Percentiles rank a stretch among this genome's conserved stretches.
Conservation (phyloP, 2,888 invertebrate genomes). For the Pyrrhopygopsis socrates region DNA sequence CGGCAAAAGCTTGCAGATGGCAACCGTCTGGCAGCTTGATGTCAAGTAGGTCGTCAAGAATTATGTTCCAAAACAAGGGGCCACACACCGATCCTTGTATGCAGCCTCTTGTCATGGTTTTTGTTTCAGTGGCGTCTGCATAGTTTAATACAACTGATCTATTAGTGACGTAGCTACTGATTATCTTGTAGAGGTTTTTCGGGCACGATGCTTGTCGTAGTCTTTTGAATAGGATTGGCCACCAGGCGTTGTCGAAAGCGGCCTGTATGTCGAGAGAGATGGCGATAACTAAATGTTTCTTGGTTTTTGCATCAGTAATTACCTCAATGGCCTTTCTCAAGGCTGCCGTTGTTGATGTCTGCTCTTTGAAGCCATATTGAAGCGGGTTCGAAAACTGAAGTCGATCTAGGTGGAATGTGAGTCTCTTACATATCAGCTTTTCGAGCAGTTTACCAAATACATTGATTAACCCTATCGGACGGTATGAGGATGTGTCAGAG, state of each 20-base stretch:
- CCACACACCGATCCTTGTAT: conserved; percentile 61
- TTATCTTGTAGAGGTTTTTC: conserved; percentile 18
- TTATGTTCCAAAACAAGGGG: conserved; percentile 12
- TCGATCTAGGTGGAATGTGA: too few relatives aligned
- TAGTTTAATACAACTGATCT: too few relatives aligned
- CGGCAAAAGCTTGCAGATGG: conserved; percentile 64
- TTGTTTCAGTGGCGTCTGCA: too few relatives aligned
- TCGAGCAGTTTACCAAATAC: conserved; percentile 79
- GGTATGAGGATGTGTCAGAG: conserved; percentile 38
- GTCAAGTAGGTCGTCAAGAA: conserved; percentile 19
- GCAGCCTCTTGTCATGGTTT: conserved; percentile 59
- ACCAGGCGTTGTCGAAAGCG: conserved; percentile 32
- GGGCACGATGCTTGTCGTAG: conserved; percentile 31
- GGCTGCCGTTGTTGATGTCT: too few relatives aligned
- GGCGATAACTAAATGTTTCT: too few relatives aligned
- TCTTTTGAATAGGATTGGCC: conserved; percentile 27
- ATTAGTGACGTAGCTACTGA: too few relatives aligned
- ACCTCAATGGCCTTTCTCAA: too few relatives aligned
- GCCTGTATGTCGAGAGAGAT: conserved; percentile 31
- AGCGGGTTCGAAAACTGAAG: too few relatives aligned
- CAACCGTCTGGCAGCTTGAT: not conserved
- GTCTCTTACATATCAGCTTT: conserved; percentile 40
- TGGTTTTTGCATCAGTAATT: too few relatives aligned
- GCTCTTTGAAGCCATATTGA: too few relatives aligned
- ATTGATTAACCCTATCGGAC: conserved; percentile 81